Percentiles rank a stretch among this genome's conserved stretches.
Evolutionary conservation across 1,140 invertebrate species (phyloP).

Genomic region (Akabosia matsudoensis): DNA sequence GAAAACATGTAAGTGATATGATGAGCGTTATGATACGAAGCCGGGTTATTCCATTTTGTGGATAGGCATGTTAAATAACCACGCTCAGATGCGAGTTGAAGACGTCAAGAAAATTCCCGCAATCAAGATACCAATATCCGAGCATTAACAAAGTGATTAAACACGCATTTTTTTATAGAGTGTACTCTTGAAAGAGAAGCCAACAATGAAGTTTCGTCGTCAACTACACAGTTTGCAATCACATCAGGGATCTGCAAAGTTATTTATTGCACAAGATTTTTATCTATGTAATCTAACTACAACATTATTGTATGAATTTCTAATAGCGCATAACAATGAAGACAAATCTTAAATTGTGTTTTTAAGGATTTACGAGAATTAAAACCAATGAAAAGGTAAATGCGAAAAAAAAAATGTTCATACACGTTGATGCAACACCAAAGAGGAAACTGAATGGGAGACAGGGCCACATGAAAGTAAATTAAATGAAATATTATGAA

Average conservation of each 20-base stretch:
- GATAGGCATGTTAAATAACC: too few relatives aligned
- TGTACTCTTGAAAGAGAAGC: not conserved
- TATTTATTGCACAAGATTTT: conserved; percentile 19
- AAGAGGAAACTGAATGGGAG: too few relatives aligned
- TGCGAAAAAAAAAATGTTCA: too few relatives aligned
- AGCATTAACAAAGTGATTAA: not conserved
- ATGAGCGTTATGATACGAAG: too few relatives aligned
- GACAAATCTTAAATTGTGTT: not conserved
- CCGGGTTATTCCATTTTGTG: too few relatives aligned
- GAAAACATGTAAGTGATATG: too few relatives aligned
- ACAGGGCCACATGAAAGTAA: not conserved
- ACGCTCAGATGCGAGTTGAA: too few relatives aligned
- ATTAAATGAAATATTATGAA: conserved; percentile 6
- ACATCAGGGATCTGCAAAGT: not conserved
- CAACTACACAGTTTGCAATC: conserved; percentile 5
- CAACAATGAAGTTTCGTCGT: not conserved
- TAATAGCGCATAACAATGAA: not conserved
- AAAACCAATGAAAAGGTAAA: too few relatives aligned
- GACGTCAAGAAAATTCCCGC: not conserved
- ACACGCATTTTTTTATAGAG: too few relatives aligned
- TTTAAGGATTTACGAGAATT: not conserved
- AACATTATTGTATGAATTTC: conserved; percentile 15
- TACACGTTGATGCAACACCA: too few relatives aligned
- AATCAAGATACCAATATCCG: not conserved
- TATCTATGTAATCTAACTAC: conserved; percentile 16